phyloP scores from a whole-genome alignment of 2,888 invertebrate species.

The Argyresthia goedartella region DNA sequence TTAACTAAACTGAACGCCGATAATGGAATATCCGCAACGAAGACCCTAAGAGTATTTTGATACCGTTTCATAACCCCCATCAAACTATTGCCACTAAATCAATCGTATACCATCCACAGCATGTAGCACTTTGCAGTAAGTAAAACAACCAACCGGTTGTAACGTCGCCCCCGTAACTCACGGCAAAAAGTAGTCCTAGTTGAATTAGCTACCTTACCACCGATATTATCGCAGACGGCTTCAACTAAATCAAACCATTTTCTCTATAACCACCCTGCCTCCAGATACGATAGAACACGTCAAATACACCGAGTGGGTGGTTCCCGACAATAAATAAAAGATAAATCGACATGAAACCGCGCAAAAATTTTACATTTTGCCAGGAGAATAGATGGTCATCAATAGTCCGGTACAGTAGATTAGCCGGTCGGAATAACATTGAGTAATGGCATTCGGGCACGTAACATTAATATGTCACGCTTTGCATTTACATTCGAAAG shows the following conservation, averaged over 20 bases:
- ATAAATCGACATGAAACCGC: slow-evolving; percentile 2
- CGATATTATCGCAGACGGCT: slow-evolving; percentile 27
- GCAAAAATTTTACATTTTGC: slow-evolving; percentile 3
- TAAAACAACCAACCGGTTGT: slow-evolving; percentile 22
- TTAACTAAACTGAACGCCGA: no score
- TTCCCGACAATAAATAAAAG: slow-evolving; percentile 1
- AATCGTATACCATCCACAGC: no score
- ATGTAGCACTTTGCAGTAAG: background rate
- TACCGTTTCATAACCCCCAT: no score
- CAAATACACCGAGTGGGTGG: slow-evolving; percentile 14
- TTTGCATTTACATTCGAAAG: slow-evolving; percentile 35
- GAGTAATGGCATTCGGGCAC: slow-evolving; percentile 12
- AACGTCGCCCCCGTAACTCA: slow-evolving; percentile 25
- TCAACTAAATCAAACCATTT: slow-evolving; percentile 41
- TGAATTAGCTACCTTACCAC: slow-evolving; percentile 30
- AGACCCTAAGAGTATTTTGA: no score
- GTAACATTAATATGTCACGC: slow-evolving; percentile 40
- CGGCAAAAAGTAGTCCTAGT: slow-evolving; percentile 41
- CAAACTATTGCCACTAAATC: no score
- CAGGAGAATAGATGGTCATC: slow-evolving; percentile 3
- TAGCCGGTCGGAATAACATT: background rate
- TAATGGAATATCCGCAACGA: no score
- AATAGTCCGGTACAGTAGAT: background rate
- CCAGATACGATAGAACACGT: slow-evolving; percentile 9
- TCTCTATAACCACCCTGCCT: slow-evolving; percentile 11